phyloP scores from a whole-genome alignment of 2,888 invertebrate genomes.

The Quadroppia sp. region DNA sequence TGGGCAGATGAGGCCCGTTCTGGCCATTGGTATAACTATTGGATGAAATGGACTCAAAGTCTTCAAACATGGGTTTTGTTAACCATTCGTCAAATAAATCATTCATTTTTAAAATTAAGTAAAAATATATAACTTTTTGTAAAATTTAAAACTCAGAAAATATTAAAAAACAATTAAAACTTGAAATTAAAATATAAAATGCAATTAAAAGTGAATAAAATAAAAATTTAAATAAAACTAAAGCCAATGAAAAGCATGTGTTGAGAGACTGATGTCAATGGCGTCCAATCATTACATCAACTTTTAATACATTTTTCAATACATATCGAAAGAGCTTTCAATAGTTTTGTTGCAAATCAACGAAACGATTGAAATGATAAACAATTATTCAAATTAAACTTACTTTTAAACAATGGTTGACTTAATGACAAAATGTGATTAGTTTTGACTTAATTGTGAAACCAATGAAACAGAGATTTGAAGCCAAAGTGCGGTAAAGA shows the following conservation, averaged over 20 bases:
- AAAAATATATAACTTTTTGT: not conserved
- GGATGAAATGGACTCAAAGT: not conserved
- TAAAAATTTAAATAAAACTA: not conserved
- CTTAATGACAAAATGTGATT: not conserved
- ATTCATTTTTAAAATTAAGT: constrained; percentile 20
- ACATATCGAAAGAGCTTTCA: not conserved
- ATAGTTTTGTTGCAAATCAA: not conserved
- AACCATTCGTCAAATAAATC: constrained; percentile 11
- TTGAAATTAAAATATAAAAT: not conserved
- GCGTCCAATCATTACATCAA: not conserved
- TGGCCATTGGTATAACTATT: constrained; percentile 18
- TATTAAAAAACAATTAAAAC: not conserved
- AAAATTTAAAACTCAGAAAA: not conserved
- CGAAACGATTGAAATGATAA: not conserved
- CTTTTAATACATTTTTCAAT: not conserved
- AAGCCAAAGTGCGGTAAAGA: too few species aligned
- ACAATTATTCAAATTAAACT: not conserved
- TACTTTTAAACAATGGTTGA: not conserved
- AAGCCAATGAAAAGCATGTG: not conserved
- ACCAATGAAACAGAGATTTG: too few species aligned
- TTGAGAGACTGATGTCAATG: not conserved
- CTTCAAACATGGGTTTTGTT: constrained; percentile 20
- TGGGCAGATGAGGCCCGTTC: not conserved
- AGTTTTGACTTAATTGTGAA: too few species aligned
- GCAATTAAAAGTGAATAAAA: not conserved